phyloP scores from a whole-genome alignment of 2,113 vertebrate species.

The Dendrocopos noguchii region DNA sequence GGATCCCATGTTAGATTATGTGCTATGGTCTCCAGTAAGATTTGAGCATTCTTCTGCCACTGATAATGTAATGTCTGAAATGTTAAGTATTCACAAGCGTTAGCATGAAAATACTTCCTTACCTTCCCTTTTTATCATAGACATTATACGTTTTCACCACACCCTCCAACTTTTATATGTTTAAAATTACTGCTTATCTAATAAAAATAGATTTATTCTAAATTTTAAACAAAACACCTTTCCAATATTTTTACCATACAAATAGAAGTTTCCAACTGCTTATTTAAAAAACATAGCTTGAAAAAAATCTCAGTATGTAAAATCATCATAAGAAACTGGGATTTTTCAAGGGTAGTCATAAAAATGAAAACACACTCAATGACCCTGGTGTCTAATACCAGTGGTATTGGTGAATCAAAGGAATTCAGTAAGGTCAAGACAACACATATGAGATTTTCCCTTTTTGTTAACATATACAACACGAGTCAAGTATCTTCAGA shows the following conservation, averaged over 20 bases:
- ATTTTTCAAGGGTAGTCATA: neutral
- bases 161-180: neutral
- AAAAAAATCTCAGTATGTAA: neutral
- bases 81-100: neutral
- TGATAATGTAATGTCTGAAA: constrained; percentile 86
- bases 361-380: neutral
- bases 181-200: neutral
- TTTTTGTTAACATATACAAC: too few relatives aligned
- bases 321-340: neutral
- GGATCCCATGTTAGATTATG: constrained; percentile 95
- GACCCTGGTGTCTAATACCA: neutral
- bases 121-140: neutral
- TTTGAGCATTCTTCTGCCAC: constrained; percentile 96
- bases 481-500: neutral
- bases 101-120: neutral
- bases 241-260: neutral
- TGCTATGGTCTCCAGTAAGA: constrained; percentile 85
- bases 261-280: neutral
- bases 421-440: neutral
- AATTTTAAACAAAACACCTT: neutral
- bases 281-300: neutral
- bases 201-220: neutral
- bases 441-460: fast-evolving
- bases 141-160: neutral
- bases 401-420: neutral